These are phyloP conservation scores for Heliconius melpomene DNA, from an alignment of 1,140 invertebrate genomes.

Conservation along the genomic window DNA sequence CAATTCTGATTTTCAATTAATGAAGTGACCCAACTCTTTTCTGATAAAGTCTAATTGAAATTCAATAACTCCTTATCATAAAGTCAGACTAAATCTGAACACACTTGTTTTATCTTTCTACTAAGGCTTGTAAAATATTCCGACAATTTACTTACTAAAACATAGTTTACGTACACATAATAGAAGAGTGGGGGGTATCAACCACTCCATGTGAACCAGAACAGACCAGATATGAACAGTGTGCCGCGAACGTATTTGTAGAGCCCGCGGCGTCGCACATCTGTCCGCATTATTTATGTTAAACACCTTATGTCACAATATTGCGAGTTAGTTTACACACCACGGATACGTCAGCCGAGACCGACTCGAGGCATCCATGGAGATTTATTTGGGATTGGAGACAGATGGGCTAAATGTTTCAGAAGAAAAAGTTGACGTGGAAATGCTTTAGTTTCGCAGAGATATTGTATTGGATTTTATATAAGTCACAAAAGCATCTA, in stretches of 20 bases:
- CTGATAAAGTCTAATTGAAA: neutral
- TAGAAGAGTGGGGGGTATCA: conserved; percentile 10
- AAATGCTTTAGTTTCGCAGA: neutral
- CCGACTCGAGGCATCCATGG: conserved; percentile 49
- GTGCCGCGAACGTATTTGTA: conserved; percentile 72
- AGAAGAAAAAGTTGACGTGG: neutral
- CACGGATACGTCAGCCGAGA: conserved; percentile 28
- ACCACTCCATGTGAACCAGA: conserved; percentile 22
- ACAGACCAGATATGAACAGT: conserved; percentile 50
- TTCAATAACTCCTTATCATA: neutral
- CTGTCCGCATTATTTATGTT: conserved; percentile 80
- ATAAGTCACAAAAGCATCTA: too few relatives aligned
- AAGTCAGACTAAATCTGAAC: neutral
- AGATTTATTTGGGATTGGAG: conserved; percentile 58
- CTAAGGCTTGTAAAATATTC: neutral
- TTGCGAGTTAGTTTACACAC: conserved; percentile 70
- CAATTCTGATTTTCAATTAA: too few relatives aligned
- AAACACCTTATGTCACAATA: conserved; percentile 81
- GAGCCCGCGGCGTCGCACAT: conserved; percentile 73
- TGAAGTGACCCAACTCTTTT: too few relatives aligned
- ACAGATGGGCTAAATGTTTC: conserved; percentile 30
- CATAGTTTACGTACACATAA: neutral
- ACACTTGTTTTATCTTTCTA: neutral
- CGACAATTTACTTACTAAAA: neutral
- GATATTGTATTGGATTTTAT: too few relatives aligned